These are phyloP conservation scores for Trichonephila clavipes DNA, from an alignment of 1,140 invertebrate genomes.

Conservation along the genomic window DNA sequence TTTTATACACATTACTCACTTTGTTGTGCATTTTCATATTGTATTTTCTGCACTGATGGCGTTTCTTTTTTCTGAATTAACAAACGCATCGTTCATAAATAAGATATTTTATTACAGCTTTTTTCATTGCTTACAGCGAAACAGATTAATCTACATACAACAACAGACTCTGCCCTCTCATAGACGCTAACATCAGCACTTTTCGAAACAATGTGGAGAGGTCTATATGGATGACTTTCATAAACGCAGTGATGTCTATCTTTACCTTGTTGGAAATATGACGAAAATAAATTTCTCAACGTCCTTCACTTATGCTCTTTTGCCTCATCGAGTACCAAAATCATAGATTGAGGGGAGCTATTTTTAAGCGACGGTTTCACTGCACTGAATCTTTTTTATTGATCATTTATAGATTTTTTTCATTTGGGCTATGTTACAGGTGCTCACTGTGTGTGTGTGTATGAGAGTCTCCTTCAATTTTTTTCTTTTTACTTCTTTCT, in stretches of 20 bases:
- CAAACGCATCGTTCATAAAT: too few species aligned
- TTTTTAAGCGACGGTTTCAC: conserved; percentile 21
- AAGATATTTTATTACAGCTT: too few species aligned
- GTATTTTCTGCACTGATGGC: too few species aligned
- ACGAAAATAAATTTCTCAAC: conserved; percentile 1
- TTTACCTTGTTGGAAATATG: neutral
- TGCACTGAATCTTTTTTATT: conserved; percentile 12
- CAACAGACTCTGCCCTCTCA: too few species aligned
- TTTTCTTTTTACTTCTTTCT: neutral
- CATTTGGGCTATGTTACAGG: conserved; percentile 13
- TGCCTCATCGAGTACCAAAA: conserved; percentile 24
- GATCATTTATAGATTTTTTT: conserved; percentile 57
- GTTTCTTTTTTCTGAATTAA: too few species aligned
- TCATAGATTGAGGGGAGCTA: conserved; percentile 40
- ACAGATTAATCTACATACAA: too few species aligned
- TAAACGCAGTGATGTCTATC: neutral
- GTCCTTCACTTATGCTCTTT: conserved; percentile 24
- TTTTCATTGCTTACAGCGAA: too few species aligned
- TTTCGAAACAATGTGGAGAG: neutral
- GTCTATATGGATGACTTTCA: neutral
- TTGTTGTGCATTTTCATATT: too few species aligned
- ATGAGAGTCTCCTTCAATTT: neutral
- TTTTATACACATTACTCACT: too few species aligned
- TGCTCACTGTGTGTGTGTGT: neutral
- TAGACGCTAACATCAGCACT: too few species aligned